phyloP scores from a whole-genome alignment of 2,888 invertebrate species.

The Idaea straminata region DNA sequence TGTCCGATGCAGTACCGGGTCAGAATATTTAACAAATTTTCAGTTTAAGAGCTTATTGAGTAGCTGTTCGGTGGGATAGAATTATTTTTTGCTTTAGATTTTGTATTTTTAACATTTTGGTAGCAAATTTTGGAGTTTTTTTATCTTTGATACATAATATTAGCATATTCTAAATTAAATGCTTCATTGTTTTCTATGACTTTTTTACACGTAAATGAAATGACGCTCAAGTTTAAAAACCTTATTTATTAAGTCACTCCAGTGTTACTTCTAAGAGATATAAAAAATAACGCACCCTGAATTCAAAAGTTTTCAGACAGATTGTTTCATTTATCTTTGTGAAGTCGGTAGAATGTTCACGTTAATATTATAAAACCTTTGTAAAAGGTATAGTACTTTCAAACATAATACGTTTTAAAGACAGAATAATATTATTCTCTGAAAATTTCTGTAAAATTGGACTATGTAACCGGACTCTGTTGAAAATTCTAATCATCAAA shows the following conservation, averaged over 20 bases:
- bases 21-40: conserved; percentile 1
- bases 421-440: too few relatives aligned
- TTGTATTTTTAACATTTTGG: background rate
- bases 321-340: background rate
- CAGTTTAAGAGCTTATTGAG: background rate
- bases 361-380: background rate
- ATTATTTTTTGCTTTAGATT: background rate
- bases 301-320: background rate
- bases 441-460: too few relatives aligned
- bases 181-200: too few relatives aligned
- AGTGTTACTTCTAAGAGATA: background rate
- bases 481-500: background rate
- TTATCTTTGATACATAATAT: too few relatives aligned
- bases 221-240: too few relatives aligned
- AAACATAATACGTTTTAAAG: too few relatives aligned
- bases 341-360: background rate
- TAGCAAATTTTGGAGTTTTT: too few relatives aligned
- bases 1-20: conserved; percentile 38
- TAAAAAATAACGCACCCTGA: background rate
- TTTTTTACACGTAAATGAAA: too few relatives aligned
- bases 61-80: background rate
- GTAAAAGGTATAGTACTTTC: background rate
- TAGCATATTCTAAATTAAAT: too few relatives aligned
- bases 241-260: too few relatives aligned
- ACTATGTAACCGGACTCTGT: background rate